Conservation (phyloP, 1,140 invertebrate species). For the Heterodera schachtii region DNA sequence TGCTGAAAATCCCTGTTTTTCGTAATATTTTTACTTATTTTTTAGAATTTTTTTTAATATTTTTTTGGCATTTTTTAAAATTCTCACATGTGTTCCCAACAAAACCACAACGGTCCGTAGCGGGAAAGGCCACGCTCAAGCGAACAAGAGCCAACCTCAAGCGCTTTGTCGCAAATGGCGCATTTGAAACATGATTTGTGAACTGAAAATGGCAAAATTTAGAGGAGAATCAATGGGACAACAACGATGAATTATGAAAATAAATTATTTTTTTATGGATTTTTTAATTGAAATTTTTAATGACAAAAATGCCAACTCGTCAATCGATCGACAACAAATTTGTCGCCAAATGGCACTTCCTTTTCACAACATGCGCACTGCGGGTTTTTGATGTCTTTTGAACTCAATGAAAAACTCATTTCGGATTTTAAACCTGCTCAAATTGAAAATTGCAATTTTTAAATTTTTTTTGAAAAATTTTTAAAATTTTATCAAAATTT, state of each 20-base stretch:
- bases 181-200: conserved; percentile 24
- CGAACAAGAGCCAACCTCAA: conserved; percentile 10
- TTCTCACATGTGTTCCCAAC: conserved; percentile 12
- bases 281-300: no score
- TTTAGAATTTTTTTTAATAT: no score
- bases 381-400: conserved; percentile 7
- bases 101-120: conserved; percentile 22
- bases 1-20: no score
- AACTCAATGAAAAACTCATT: neutral
- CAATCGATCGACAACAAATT: conserved; percentile 12
- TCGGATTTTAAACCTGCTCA: no score
- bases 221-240: neutral
- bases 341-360: conserved; percentile 13
- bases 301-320: neutral
- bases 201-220: neutral
- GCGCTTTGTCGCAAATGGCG: conserved; percentile 23
- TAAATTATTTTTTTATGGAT: neutral
- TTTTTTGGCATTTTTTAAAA: no score
- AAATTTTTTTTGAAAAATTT: no score
- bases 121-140: conserved; percentile 6
- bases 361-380: conserved; percentile 14
- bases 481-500: no score
- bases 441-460: no score
- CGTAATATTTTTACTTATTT: no score
- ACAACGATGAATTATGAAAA: no score